Conservation (phyloP, 2,113 vertebrate species). For the Heliornis fulica region DNA sequence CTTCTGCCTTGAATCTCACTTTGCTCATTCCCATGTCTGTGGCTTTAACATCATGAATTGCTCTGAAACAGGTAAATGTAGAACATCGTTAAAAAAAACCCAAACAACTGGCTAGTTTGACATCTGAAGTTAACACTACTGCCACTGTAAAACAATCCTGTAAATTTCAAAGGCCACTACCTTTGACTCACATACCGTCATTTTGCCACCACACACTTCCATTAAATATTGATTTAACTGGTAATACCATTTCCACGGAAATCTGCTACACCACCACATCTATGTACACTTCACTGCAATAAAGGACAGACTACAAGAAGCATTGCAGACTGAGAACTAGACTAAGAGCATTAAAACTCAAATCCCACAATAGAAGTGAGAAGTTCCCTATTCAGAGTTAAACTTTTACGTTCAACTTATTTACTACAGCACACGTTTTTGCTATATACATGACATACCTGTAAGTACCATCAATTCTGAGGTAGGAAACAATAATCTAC, state of each 20-base stretch:
- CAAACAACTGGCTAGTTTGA: not conserved
- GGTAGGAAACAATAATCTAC: not conserved
- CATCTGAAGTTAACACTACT: not conserved
- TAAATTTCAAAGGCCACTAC: not conserved
- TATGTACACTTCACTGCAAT: not conserved
- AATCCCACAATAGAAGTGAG: not conserved
- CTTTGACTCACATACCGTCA: not conserved
- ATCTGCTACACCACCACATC: not conserved
- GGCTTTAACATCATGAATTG: constrained; percentile 98
- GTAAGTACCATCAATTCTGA: not conserved
- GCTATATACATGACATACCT: not conserved
- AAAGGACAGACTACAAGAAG: not conserved
- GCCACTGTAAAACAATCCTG: not conserved
- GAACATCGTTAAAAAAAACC: not conserved
- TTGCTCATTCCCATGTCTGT: constrained; percentile 96
- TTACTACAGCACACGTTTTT: not conserved
- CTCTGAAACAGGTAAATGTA: constrained; percentile 74
- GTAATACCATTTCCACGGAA: not conserved
- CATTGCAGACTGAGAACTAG: not conserved
- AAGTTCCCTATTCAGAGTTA: not conserved
- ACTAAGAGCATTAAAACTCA: not conserved
- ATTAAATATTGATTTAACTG: not conserved
- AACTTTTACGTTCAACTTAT: not conserved
- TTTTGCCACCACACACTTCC: not conserved
- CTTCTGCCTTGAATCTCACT: constrained; percentile 98